Conservation (phyloP, 2,888 invertebrate genomes). For the Eudemis profundana region DNA sequence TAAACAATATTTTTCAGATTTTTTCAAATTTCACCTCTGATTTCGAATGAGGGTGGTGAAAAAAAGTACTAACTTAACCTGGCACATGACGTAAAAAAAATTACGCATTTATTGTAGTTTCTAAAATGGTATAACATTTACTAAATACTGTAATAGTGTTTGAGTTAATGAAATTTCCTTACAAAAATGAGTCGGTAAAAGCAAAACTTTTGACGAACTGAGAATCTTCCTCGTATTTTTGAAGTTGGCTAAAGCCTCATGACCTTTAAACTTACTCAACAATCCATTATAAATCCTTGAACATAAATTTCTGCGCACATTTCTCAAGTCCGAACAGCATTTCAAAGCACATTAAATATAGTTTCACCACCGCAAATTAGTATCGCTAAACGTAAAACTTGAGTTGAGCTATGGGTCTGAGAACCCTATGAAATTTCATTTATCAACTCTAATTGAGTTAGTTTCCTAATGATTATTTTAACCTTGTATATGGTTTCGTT, state of each 20-base stretch:
- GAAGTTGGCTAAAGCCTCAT: background rate
- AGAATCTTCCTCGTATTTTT: too few species aligned
- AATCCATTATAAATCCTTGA: background rate
- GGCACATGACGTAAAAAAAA: too few species aligned
- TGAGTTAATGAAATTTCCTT: too few species aligned
- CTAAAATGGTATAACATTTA: too few species aligned
- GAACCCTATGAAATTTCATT: background rate
- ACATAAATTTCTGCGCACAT: conserved; percentile 11
- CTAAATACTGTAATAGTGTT: too few species aligned
- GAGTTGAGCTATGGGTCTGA: background rate
- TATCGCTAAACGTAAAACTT: background rate
- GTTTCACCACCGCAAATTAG: conserved; percentile 2
- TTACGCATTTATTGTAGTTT: too few species aligned
- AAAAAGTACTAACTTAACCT: too few species aligned
- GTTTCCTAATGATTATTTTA: background rate
- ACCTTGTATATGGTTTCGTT: background rate
- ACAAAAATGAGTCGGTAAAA: too few species aligned
- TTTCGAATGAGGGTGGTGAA: too few species aligned
- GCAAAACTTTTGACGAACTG: too few species aligned
- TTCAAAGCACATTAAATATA: conserved; percentile 21
- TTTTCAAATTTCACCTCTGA: too few species aligned
- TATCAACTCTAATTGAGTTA: conserved; percentile 3
- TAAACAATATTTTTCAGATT: too few species aligned
- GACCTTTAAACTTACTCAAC: background rate
- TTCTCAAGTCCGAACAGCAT: conserved; percentile 6